Conservation (phyloP, 2,888 invertebrate species). For the Leuctra nigra region DNA sequence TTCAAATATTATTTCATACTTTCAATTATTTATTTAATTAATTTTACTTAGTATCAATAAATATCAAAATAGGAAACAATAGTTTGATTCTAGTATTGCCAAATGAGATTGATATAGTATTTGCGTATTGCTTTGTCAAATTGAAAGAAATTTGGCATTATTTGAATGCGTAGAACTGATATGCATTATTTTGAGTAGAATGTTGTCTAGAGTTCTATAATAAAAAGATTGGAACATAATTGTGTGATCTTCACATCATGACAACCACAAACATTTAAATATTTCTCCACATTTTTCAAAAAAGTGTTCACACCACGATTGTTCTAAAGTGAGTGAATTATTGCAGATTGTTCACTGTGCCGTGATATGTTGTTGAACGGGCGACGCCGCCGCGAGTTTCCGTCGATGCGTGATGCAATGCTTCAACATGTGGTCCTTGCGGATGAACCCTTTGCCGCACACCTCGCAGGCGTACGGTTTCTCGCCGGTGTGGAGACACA, state of each 20-base stretch:
- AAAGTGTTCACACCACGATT: no score
- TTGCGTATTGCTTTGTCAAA: no score
- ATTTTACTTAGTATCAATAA: not conserved
- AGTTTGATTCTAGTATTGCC: not conserved
- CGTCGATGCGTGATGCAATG: conserved; percentile 74
- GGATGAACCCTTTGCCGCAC: conserved; percentile 82
- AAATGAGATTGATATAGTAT: conserved; percentile 5
- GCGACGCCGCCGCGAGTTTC: conserved; percentile 41
- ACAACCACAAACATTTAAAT: no score
- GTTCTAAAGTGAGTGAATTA: no score
- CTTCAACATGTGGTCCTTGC: conserved; percentile 88
- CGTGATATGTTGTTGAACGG: conserved; percentile 32
- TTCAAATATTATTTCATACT: not conserved
- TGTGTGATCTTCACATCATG: no score
- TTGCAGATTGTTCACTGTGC: conserved; percentile 12
- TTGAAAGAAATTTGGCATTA: no score
- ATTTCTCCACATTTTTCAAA: no score
- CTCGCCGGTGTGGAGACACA: conserved; percentile 79
- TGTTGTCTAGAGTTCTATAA: no score
- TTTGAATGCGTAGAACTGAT: no score
- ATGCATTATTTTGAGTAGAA: no score
- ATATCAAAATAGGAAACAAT: conserved; percentile 8
- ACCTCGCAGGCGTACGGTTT: conserved; percentile 75
- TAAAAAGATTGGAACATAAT: no score
- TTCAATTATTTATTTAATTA: not conserved